Conservation (phyloP, 2,113 vertebrate species). For the Himantopus leucocephalus region DNA sequence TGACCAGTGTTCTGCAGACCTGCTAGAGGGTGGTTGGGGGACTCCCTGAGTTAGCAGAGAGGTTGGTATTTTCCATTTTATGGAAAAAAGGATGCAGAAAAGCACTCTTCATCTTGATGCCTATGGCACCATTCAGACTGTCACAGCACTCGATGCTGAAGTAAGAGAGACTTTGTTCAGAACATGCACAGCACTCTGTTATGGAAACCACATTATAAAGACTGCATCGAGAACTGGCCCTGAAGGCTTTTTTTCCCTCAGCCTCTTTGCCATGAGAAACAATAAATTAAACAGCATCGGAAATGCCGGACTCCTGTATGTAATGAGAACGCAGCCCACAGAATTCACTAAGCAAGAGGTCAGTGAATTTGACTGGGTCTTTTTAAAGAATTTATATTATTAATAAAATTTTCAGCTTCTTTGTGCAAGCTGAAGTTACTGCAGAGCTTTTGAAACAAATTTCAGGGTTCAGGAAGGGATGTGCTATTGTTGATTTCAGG, state of each 20-base stretch:
- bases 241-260: background rate
- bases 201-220: background rate
- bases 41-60: background rate
- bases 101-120: constrained; percentile 1
- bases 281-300: background rate
- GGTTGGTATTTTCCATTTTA: background rate
- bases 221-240: background rate
- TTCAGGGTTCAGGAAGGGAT: background rate
- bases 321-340: background rate
- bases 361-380: background rate
- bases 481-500: background rate
- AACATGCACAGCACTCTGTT: background rate
- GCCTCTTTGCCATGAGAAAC: background rate
- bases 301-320: fast-evolving
- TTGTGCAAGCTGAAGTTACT: background rate
- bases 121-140: background rate
- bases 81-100: background rate
- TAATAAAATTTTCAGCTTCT: background rate
- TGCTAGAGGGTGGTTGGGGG: background rate
- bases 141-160: constrained; percentile 11
- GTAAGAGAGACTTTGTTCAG: background rate
- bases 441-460: background rate
- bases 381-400: background rate
- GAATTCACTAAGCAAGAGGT: background rate
- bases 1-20: background rate